Evolutionary conservation across 2,797 vertebrate species (phyloP).

Genomic region (Hoplostethus atlanticus): DNA sequence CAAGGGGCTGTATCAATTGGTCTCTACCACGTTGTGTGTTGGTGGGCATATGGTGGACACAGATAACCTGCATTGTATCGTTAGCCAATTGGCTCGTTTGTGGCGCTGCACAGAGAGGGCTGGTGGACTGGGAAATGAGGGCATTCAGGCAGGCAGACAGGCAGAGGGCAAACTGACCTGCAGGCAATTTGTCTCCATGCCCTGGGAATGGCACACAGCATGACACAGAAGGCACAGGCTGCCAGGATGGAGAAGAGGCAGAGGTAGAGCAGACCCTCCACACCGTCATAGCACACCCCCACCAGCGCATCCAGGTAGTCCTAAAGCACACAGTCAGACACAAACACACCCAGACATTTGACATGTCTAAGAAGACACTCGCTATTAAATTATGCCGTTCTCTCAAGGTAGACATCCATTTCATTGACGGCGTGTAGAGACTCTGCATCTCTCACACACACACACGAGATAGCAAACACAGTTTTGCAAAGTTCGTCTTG

Average conservation of each 20-base stretch:
- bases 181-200: constrained; percentile 89
- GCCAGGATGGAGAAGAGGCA: constrained; percentile 93
- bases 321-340: constrained; percentile 71
- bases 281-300: constrained; percentile 94
- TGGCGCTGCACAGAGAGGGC: constrained; percentile 13
- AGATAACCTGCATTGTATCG: neutral
- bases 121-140: constrained; percentile 58
- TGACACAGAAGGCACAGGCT: constrained; percentile 89
- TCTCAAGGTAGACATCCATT: constrained; percentile 5
- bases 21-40: neutral
- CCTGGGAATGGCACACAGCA: constrained; percentile 89
- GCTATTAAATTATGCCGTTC: constrained; percentile 8
- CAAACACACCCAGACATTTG: neutral
- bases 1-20: neutral
- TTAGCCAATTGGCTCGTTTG: constrained; percentile 2
- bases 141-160: constrained; percentile 7
- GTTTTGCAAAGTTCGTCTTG: neutral
- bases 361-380: neutral
- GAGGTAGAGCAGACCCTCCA: constrained; percentile 94
- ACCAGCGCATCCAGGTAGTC: constrained; percentile 95
- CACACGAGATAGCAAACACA: neutral
- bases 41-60: neutral
- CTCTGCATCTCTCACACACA: neutral
- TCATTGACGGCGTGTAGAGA: neutral
- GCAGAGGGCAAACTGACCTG: constrained; percentile 82